phyloP scores from a whole-genome alignment of 1,140 invertebrate species.

The Brachionus calyciflorus region DNA sequence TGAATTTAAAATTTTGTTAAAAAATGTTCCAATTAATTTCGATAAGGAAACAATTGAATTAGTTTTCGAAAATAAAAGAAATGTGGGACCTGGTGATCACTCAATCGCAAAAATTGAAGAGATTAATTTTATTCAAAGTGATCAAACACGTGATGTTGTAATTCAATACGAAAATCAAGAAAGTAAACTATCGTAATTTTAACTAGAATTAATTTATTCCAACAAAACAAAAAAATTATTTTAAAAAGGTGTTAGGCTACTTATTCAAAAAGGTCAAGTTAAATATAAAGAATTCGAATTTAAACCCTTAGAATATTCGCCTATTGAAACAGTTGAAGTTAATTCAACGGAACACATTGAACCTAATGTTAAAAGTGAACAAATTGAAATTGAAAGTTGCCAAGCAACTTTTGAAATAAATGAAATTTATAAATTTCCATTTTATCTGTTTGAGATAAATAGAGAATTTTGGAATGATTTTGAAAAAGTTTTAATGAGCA shows the following conservation, averaged over 20 bases:
- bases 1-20: neutral
- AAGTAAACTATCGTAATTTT: neutral
- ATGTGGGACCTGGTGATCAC: neutral
- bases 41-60: neutral
- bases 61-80: neutral
- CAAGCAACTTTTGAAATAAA: neutral
- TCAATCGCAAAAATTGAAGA: neutral
- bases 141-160: neutral
- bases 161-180: neutral
- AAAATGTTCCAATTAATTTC: neutral
- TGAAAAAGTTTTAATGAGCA: neutral
- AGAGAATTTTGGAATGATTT: neutral
- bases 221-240: no score
- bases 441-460: neutral
- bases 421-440: neutral
- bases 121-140: neutral
- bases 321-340: no score
- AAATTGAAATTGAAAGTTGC: neutral
- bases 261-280: no score
- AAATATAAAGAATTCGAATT: no score
- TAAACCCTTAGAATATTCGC: no score
- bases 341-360: no score
- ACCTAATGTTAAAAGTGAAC: neutral
- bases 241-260: no score
- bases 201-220: neutral